Conservation (phyloP, 2,888 invertebrate genomes). For the Beris chalybata region DNA sequence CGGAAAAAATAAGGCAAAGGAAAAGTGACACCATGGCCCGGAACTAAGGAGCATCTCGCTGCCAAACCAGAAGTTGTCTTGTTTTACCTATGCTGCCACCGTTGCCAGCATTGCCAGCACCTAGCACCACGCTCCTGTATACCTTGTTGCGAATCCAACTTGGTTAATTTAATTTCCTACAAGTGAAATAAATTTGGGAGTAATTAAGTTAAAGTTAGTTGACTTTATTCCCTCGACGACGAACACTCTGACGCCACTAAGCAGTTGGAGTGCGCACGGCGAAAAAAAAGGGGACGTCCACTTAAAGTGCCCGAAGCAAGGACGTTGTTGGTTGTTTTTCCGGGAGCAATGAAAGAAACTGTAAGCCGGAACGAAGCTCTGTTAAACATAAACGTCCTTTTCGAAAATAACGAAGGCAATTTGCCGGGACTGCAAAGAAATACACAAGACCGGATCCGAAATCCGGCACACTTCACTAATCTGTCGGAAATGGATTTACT, state of each 20-base stretch:
- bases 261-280: neutral
- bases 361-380: too few species aligned
- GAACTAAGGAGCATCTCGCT: neutral
- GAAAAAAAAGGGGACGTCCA: neutral
- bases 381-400: too few species aligned
- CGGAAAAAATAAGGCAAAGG: neutral
- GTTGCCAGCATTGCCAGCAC: slow-evolving; percentile 13
- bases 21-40: neutral
- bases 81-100: neutral
- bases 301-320: neutral
- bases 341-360: too few species aligned
- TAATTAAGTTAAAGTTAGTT: slow-evolving; percentile 39
- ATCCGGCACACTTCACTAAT: too few species aligned
- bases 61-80: slow-evolving; percentile 7
- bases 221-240: slow-evolving; percentile 32
- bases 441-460: too few species aligned
- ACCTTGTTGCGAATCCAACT: slow-evolving; percentile 37
- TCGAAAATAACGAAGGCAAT: too few species aligned
- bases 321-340: neutral
- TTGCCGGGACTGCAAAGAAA: too few species aligned
- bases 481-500: too few species aligned
- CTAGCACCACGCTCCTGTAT: slow-evolving; percentile 21
- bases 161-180: slow-evolving; percentile 38
- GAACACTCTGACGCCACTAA: neutral
- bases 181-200: slow-evolving; percentile 38